These are phyloP conservation scores for Lysiphlebus fabarum DNA, from an alignment of 1,140 invertebrate species.

Conservation along the genomic window DNA sequence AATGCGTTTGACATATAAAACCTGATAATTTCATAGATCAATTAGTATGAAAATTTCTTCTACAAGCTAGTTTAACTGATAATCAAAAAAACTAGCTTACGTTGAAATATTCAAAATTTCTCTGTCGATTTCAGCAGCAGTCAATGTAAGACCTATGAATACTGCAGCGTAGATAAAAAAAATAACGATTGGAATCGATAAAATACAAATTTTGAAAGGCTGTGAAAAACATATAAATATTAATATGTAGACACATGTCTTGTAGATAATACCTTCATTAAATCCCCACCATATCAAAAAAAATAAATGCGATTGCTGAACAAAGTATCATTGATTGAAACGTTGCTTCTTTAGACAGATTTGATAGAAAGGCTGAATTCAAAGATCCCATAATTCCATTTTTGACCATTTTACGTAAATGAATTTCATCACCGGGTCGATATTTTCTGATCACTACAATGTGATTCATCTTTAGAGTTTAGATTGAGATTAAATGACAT, in stretches of 20 bases:
- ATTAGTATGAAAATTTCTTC: too few relatives aligned
- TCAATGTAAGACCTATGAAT: slow-evolving; percentile 47
- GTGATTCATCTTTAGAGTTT: slow-evolving; percentile 45
- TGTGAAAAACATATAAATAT: too few relatives aligned
- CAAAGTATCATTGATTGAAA: slow-evolving; percentile 55
- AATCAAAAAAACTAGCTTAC: slow-evolving; percentile 36
- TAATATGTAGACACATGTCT: too few relatives aligned
- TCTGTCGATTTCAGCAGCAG: slow-evolving; percentile 47
- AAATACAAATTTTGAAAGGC: slow-evolving; percentile 51
- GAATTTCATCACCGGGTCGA: slow-evolving; percentile 49
- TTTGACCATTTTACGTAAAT: slow-evolving; percentile 48
- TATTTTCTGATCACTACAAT: slow-evolving; percentile 52
- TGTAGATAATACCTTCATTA: too few relatives aligned
- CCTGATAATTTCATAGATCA: slow-evolving; percentile 26
- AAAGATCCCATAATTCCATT: slow-evolving; percentile 53
- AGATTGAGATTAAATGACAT: too few relatives aligned
- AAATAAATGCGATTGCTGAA: slow-evolving; percentile 57
- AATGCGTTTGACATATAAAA: slow-evolving; percentile 54
- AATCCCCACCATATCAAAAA: slow-evolving; percentile 56
- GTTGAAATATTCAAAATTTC: slow-evolving; percentile 51
- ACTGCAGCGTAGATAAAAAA: slow-evolving; percentile 50
- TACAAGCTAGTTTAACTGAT: too few relatives aligned
- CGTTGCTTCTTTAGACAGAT: slow-evolving; percentile 53
- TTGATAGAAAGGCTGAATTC: slow-evolving; percentile 48
- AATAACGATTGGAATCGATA: slow-evolving; percentile 52